Percentiles rank a stretch among this genome's conserved stretches.
Evolutionary conservation across 2,797 vertebrate genomes (phyloP).

Genomic region (Typhlichthys subterraneus): DNA sequence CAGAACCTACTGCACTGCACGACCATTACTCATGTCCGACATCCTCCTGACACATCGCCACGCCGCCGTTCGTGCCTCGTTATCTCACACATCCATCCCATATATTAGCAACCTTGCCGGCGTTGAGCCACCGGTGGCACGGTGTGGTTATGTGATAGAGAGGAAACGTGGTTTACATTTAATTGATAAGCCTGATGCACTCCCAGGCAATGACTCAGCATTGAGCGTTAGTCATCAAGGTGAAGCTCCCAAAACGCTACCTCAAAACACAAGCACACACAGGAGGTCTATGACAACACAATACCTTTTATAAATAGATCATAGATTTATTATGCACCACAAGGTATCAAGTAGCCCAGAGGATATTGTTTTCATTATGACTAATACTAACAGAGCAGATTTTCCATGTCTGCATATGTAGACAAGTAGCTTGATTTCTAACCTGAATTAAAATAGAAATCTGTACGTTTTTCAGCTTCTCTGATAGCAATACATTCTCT

Average conservation of each 20-base stretch:
- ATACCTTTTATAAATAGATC: too few relatives aligned
- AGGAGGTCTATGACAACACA: neutral
- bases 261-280: slow-evolving; percentile 16
- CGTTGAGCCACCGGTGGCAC: neutral
- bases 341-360: too few relatives aligned
- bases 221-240: slow-evolving; percentile 57
- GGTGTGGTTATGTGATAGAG: neutral
- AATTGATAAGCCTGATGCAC: slow-evolving; percentile 28
- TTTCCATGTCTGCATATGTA: neutral
- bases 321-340: too few relatives aligned
- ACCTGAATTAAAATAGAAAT: neutral
- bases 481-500: neutral
- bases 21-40: slow-evolving; percentile 11
- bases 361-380: too few relatives aligned
- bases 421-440: neutral
- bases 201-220: slow-evolving; percentile 55
- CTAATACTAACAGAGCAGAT: neutral
- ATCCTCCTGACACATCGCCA: slow-evolving; percentile 23
- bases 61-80: slow-evolving; percentile 11
- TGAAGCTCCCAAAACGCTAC: slow-evolving; percentile 27
- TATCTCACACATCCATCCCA: too few relatives aligned
- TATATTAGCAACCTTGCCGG: neutral
- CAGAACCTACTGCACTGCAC: slow-evolving; percentile 49
- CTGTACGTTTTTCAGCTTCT: neutral
- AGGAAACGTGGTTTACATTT: slow-evolving; percentile 17